These are phyloP conservation scores for Calidris pugnax DNA, from an alignment of 2,113 vertebrate species.

Conservation along the genomic window DNA sequence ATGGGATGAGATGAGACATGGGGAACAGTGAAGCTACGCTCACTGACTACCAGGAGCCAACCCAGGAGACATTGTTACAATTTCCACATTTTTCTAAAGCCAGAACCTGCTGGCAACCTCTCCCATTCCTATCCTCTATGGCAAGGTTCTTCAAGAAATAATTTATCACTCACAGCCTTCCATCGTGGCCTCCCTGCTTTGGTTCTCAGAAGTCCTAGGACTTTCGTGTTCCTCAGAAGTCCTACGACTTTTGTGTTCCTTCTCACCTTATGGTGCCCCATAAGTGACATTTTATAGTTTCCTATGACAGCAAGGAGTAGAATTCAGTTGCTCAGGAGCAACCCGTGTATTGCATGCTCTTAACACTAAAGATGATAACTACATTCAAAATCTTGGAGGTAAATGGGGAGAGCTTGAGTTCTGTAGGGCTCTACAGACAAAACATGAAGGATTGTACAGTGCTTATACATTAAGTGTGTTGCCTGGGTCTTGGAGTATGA, in stretches of 20 bases:
- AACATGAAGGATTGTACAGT: background rate
- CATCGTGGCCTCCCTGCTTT: background rate
- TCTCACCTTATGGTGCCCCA: background rate
- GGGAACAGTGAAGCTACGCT: background rate
- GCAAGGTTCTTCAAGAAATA: background rate
- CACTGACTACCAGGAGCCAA: background rate
- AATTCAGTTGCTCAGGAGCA: background rate
- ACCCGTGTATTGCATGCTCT: background rate
- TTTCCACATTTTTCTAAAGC: background rate
- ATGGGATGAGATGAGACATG: background rate
- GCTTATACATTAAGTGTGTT: background rate
- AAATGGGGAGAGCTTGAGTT: background rate
- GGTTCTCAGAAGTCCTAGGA: background rate
- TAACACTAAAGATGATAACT: background rate
- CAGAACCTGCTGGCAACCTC: background rate
- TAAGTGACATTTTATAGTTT: background rate
- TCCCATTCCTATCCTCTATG: background rate
- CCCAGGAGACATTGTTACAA: rapidly evolving
- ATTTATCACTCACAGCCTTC: background rate
- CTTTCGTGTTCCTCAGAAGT: background rate
- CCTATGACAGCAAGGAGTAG: background rate
- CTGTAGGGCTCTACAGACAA: background rate
- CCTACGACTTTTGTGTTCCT: background rate
- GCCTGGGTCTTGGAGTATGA: background rate
- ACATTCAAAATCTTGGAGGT: background rate